A percentile compares a stretch with the other conserved stretches of the same genome.
phyloP scores from a whole-genome alignment of 2,797 vertebrate species.

The Phaenicophaeus curvirostris region DNA sequence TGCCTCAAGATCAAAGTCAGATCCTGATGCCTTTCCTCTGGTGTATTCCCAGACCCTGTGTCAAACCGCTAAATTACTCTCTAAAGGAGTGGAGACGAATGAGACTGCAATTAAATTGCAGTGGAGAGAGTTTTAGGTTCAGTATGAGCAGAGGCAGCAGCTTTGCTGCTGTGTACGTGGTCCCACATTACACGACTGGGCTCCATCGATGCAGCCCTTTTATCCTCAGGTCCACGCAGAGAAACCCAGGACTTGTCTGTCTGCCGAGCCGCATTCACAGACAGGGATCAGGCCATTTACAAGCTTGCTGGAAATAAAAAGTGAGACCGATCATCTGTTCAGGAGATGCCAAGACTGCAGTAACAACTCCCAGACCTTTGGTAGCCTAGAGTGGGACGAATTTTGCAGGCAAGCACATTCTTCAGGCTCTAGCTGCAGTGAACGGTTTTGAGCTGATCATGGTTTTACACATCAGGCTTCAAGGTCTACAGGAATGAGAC shows the following conservation, averaged over 20 bases:
- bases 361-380: background rate
- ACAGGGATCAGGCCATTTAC: background rate
- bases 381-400: background rate
- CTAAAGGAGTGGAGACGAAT: background rate
- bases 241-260: background rate
- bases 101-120: background rate
- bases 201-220: fast-evolving
- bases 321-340: background rate
- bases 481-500: background rate
- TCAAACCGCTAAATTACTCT: background rate
- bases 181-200: fast-evolving
- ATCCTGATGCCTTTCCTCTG: background rate
- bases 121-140: background rate
- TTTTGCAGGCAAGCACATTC: background rate
- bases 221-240: fast-evolving
- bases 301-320: background rate
- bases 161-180: background rate
- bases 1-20: background rate
- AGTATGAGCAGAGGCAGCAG: background rate
- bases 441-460: background rate
- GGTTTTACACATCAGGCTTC: background rate
- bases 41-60: fast-evolving
- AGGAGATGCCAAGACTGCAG: background rate
- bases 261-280: fast-evolving
- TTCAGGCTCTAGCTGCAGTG: background rate